Base-by-base conservation (phyloP, 2,888 invertebrate genomes). In the Tachina grossa region DNA sequence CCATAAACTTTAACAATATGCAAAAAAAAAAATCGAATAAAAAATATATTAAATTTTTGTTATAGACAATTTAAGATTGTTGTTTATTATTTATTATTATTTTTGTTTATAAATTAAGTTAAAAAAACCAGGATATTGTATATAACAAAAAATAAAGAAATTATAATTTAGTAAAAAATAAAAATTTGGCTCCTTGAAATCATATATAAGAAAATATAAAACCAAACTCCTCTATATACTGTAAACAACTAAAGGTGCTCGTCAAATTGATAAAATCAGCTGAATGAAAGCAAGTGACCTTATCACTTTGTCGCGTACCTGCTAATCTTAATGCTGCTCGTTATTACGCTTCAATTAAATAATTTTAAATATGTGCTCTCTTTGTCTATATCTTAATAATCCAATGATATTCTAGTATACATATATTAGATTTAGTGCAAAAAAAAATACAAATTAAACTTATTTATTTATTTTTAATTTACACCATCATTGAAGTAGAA, bases 401-500 rank as follows among this genome's bases (percentile, higher is more conserved):
- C 19, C 13, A 41, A 57, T 59, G 41, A 75, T 51, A 45, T 69
- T 53, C 41, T 59, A 69, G 51, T 55, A 4, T 14, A n/a, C 11
- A 31, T n/a, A n/a, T 16, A 31, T n/a, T n/a, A 49, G 8, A 66
- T n/a, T 11, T 22, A 22, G 1, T 9, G n/a, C 14, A 49, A 49
- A 22, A 47, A 65, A 55, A 16, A 55, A 9, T 16, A 51, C 1
- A 13, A n/a, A 51, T 43, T 53, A 53, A 9, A 39, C 39, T 45
- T 45, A 14, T 55, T 59, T 69, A 51, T 87, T 88, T 22, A n/a
- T 89, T 87, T 87, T 87, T 87, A 88, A 89, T 90, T 91, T 90
- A 91, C 91, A 91, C 91, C 91, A 91, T 91, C 91, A 90, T 90
- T 91, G 87, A 90, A 89, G 89, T 76, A 66, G 55, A 78, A 83